Conservation (phyloP, 2,113 vertebrate genomes). For the Struthidea cinerea region DNA sequence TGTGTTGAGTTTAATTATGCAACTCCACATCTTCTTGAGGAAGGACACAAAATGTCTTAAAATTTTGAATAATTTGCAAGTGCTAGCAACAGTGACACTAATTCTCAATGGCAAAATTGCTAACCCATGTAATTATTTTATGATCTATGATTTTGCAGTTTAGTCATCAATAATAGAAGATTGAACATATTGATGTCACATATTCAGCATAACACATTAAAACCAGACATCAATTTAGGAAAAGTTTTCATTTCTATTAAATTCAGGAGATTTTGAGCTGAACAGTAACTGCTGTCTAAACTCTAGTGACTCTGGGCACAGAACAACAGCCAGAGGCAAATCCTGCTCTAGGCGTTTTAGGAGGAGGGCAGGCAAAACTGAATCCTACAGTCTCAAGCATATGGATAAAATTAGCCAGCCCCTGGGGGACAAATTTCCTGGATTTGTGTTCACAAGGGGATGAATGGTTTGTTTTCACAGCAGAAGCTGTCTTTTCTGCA, state of each 20-base stretch:
- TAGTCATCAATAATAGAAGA: background rate
- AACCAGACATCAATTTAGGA: background rate
- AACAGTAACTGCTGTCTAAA: background rate
- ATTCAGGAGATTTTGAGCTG: background rate
- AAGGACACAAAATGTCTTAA: background rate
- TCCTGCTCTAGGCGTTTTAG: background rate
- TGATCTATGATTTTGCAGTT: background rate
- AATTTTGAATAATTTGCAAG: background rate
- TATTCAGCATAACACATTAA: background rate
- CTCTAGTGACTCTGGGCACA: background rate
- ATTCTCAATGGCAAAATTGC: background rate
- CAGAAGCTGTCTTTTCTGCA: background rate
- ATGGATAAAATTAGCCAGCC: background rate
- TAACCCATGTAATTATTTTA: background rate
- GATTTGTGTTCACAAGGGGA: background rate
- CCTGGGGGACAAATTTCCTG: background rate
- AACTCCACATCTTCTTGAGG: background rate
- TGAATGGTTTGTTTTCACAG: background rate
- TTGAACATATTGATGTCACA: background rate
- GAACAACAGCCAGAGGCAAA: background rate
- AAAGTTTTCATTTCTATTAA: background rate
- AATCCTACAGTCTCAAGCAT: background rate
- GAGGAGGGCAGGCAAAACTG: background rate
- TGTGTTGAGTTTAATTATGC: background rate
- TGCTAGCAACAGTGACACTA: background rate